Base-by-base conservation (phyloP, 1,140 invertebrate species). In the Cyphomyrmex costatus region DNA sequence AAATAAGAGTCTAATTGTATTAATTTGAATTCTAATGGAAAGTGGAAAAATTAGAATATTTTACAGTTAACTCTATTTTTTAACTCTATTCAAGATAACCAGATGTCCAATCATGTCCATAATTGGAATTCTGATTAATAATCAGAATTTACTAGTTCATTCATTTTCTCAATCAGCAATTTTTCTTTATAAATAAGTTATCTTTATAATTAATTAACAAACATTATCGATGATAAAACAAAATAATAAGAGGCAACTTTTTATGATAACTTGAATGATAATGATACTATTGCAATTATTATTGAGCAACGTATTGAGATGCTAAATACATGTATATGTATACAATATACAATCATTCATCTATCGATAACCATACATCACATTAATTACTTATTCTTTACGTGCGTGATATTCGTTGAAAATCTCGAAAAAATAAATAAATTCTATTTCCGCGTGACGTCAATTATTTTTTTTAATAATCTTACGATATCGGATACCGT, bases 361-460 rank as follows among this genome's bases (percentile, higher is more conserved):
- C 8, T 10, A 51, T 79, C 21, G 12, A 70, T 24, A 79, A 79
- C 53, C 46, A 6, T 21, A 60, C n/a, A 8, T 19, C 14, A 21
- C 42, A 51, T 53, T 79, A 36, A 36, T 68, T 36, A n/a, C n/a
- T n/a, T n/a, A n/a, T n/a, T 78, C n/a, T 79, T 49, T 14, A 21
- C 27, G 14, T 21, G 7, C 14, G 24, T 2, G 10, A 65, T 7
- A 16, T 36, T 56, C 33, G 21, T 10, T 30, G 0, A 71, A 70
- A 70, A 56, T 42, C 0, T 36, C 27, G 7, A 10, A 27, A 6
- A 36, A 16, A 82, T 82, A 33, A 58, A n/a, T n/a, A n/a, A 58
- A 21, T 58, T n/a, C 19, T 12, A 56, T 30, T 80, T 24, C 42
- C 16, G 36, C 10, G 21, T 36, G 42, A 8, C 61, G 30, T 21